Conservation (phyloP, 2,888 invertebrate genomes). For the Microplitis deprimator region DNA sequence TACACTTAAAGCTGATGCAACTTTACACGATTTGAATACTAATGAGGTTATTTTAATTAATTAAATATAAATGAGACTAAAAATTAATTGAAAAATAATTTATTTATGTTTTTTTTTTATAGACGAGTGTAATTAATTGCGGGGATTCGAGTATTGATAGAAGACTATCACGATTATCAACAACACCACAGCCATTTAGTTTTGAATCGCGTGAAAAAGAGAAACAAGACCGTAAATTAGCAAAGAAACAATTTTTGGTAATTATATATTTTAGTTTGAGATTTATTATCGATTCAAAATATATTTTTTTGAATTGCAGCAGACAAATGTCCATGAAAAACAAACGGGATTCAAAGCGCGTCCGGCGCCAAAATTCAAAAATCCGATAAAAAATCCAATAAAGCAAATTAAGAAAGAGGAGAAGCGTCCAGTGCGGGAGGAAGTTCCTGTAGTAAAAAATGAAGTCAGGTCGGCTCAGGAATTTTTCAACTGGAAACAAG, state of each 20-base stretch:
- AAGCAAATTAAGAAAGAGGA: background rate
- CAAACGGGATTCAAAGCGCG: constrained; percentile 23
- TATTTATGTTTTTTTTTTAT: background rate
- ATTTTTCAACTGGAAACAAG: too few relatives aligned
- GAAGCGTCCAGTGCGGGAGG: background rate
- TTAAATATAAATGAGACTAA: too few relatives aligned
- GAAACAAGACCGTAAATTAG: constrained; percentile 45
- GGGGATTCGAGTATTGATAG: background rate
- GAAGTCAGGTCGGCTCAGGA: background rate
- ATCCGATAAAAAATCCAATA: background rate
- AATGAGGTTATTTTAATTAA: too few relatives aligned
- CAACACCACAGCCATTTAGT: constrained; percentile 44
- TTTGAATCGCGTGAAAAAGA: constrained; percentile 50
- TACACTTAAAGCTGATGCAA: constrained; percentile 25
- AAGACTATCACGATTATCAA: constrained; percentile 35
- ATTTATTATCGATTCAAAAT: background rate
- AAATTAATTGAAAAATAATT: background rate
- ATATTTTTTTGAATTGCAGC: too few relatives aligned
- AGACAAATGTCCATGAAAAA: background rate
- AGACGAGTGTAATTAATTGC: background rate
- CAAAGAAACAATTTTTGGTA: constrained; percentile 37
- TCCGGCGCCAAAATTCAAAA: constrained; percentile 27
- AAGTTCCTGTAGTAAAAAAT: background rate
- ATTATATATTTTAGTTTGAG: background rate
- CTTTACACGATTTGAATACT: background rate